Conservation (phyloP, 2,888 invertebrate genomes). For the Gonocerus acuteangulatus region DNA sequence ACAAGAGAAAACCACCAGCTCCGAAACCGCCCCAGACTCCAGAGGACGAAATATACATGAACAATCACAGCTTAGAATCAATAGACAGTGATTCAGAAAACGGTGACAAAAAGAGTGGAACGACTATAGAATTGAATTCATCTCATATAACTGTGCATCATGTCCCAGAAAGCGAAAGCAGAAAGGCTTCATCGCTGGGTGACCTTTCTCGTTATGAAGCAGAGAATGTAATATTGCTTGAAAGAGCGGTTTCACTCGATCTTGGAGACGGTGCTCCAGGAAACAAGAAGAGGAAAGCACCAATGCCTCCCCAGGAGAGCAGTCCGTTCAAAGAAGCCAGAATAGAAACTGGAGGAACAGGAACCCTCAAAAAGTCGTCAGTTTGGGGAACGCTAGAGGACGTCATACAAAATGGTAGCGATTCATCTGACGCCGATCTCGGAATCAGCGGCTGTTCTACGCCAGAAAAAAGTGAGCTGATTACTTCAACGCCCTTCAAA, state of each 20-base stretch:
- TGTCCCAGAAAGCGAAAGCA: constrained; percentile 52
- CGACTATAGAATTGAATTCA: constrained; percentile 65
- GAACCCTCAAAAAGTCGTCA: constrained; percentile 58
- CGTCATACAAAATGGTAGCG: constrained; percentile 44
- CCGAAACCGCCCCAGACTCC: constrained; percentile 49
- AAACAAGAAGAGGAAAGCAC: constrained; percentile 58
- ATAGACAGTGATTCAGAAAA: constrained; percentile 39
- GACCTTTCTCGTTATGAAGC: constrained; percentile 61
- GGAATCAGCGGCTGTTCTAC: constrained; percentile 37
- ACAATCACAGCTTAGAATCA: constrained; percentile 46
- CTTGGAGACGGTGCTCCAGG: constrained; percentile 39
- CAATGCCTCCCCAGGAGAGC: constrained; percentile 44
- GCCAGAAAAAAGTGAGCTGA: constrained; percentile 34
- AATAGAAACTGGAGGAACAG: constrained; percentile 30
- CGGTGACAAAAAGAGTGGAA: constrained; percentile 41
- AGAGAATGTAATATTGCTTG: constrained; percentile 42
- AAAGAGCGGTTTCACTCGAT: constrained; percentile 73
- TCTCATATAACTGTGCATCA: constrained; percentile 68
- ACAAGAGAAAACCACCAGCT: constrained; percentile 65
- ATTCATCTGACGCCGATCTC: constrained; percentile 36
- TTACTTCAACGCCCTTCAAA: constrained; percentile 37
- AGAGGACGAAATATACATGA: constrained; percentile 23
- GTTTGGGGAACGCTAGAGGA: constrained; percentile 71
- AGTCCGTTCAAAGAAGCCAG: constrained; percentile 36
- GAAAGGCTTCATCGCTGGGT: constrained; percentile 71